Evolutionary conservation across 2,797 vertebrate species (phyloP).

Genomic region (Enteromius anoplus): DNA sequence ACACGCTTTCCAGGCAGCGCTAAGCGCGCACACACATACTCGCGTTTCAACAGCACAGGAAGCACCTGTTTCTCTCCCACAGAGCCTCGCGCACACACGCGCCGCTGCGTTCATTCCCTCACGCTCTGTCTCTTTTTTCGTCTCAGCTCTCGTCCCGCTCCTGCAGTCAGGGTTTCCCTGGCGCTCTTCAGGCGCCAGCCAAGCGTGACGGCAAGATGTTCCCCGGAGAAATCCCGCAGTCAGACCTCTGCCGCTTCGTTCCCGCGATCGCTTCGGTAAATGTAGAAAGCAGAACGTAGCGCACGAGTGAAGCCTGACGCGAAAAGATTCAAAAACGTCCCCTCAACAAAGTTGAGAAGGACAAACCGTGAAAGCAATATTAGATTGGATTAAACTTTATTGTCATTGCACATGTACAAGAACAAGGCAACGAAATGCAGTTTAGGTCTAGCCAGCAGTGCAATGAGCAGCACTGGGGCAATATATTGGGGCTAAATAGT

Average conservation of each 20-base stretch:
- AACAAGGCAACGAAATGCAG: too few species aligned
- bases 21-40: conserved; percentile 41
- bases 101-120: conserved; percentile 13
- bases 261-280: conserved; percentile 25
- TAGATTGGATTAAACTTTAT: too few species aligned
- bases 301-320: background rate
- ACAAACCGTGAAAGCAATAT: background rate
- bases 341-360: background rate
- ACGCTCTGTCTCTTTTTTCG: conserved; percentile 10
- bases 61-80: conserved; percentile 53
- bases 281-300: background rate
- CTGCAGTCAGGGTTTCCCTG: conserved; percentile 27
- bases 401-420: too few species aligned
- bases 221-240: conserved; percentile 35
- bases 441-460: too few species aligned
- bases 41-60: conserved; percentile 36
- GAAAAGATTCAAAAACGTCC: background rate
- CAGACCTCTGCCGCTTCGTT: conserved; percentile 69
- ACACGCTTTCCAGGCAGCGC: conserved; percentile 33
- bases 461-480: too few species aligned
- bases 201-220: conserved; percentile 32
- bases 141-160: conserved; percentile 29
- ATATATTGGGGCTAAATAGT: background rate
- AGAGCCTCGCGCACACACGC: conserved; percentile 29
- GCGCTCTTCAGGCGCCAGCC: conserved; percentile 31